Evolutionary conservation across 2,888 invertebrate genomes (phyloP).

Genomic region (Meiosimyza platycephala): DNA sequence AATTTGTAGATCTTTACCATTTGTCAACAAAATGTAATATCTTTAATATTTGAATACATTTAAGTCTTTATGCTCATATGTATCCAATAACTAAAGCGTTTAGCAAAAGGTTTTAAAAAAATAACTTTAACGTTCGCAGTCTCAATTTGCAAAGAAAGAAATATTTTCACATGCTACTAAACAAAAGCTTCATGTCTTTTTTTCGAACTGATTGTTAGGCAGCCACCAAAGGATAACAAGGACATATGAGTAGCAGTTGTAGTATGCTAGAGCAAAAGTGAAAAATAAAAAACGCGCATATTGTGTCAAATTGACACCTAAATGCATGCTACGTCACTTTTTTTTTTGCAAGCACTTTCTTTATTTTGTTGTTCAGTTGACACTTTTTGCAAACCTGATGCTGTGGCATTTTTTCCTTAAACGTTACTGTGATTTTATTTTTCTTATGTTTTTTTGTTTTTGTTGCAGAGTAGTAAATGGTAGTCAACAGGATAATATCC

Average conservation of each 20-base stretch:
- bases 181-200: too few species aligned
- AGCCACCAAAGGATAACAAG: conserved; percentile 26
- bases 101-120: too few species aligned
- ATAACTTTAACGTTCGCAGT: too few species aligned
- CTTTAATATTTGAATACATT: too few species aligned
- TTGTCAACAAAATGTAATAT: too few species aligned
- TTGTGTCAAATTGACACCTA: conserved; percentile 25
- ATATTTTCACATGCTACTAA: too few species aligned
- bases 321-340: neutral
- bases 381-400: neutral
- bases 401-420: neutral
- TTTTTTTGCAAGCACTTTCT: neutral
- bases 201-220: conserved; percentile 28
- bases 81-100: too few species aligned
- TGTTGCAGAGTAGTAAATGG: conserved; percentile 1
- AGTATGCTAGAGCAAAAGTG: neutral
- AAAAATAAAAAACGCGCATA: neutral
- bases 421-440: neutral
- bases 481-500: conserved; percentile 15
- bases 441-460: neutral
- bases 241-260: conserved; percentile 20
- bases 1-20: too few species aligned
- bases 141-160: too few species aligned
- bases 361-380: neutral
- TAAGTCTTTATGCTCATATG: too few species aligned